These are phyloP conservation scores for Aphelinus atriplicis DNA, from an alignment of 1,140 invertebrate genomes.

Conservation along the genomic window DNA sequence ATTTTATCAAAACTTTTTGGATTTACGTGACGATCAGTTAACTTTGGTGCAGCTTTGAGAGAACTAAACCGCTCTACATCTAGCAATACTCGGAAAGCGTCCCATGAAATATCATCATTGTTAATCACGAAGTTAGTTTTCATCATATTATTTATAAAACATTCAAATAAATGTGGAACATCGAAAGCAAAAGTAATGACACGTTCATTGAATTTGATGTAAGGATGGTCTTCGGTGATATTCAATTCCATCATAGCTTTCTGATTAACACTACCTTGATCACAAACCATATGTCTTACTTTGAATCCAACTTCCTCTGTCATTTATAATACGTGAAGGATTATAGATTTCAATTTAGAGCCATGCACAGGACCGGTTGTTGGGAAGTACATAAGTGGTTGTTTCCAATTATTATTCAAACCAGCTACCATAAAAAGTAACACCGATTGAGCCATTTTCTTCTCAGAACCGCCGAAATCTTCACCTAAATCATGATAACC, in stretches of 20 bases:
- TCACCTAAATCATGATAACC: no score
- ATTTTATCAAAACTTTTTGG: no score
- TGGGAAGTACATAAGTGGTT: conserved; percentile 19
- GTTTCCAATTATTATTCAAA: conserved; percentile 18
- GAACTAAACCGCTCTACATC: conserved; percentile 1
- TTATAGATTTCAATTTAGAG: conserved; percentile 2
- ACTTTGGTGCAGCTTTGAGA: not conserved
- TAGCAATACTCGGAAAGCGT: not conserved
- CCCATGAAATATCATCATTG: conserved; percentile 19
- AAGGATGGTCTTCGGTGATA: not conserved
- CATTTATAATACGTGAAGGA: not conserved
- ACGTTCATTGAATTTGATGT: conserved; percentile 1
- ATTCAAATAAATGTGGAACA: conserved; percentile 29
- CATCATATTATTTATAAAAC: conserved; percentile 27
- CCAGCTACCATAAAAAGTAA: conserved; percentile 30
- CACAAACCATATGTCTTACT: conserved; percentile 11
- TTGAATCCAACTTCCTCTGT: conserved; percentile 12
- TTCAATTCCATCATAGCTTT: not conserved
- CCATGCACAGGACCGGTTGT: not conserved
- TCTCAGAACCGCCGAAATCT: not conserved
- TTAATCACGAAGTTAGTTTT: conserved; percentile 12
- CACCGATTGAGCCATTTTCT: not conserved
- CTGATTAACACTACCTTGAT: not conserved
- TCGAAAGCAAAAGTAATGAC: conserved; percentile 30
- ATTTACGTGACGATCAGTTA: no score